Conservation (phyloP, 1,140 invertebrate genomes). For the Kradibia gibbosae region DNA sequence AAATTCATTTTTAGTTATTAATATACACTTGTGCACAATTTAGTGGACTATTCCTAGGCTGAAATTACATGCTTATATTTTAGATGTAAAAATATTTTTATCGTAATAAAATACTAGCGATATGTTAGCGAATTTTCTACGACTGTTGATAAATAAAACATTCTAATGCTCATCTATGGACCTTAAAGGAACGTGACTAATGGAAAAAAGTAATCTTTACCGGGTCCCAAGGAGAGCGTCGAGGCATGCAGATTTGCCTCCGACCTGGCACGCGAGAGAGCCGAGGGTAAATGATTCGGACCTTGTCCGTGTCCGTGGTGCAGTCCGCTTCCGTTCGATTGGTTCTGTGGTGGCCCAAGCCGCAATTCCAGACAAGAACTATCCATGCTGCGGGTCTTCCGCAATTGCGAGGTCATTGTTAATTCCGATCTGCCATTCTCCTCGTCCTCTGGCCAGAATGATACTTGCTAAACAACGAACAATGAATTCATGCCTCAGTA, state of each 20-base stretch:
- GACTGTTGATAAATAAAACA: too few species aligned
- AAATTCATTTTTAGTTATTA: too few species aligned
- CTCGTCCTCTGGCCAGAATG: constrained; percentile 84
- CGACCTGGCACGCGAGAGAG: constrained; percentile 85
- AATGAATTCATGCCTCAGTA: neutral
- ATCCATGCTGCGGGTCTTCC: constrained; percentile 91
- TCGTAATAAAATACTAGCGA: too few species aligned
- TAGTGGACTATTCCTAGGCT: too few species aligned
- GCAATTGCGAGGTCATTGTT: constrained; percentile 81
- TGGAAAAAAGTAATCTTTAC: too few species aligned
- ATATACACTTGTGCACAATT: too few species aligned
- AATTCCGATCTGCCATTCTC: constrained; percentile 72
- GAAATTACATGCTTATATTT: too few species aligned
- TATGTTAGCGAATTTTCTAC: too few species aligned
- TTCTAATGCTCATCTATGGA: too few species aligned
- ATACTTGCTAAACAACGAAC: constrained; percentile 77
- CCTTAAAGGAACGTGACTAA: too few species aligned
- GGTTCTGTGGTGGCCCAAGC: constrained; percentile 63
- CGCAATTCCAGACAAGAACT: constrained; percentile 88
- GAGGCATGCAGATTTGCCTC: constrained; percentile 87
- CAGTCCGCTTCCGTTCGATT: constrained; percentile 48
- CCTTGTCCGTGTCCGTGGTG: constrained; percentile 55
- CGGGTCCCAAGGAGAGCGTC: constrained; percentile 74
- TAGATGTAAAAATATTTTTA: too few species aligned
- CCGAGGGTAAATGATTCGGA: constrained; percentile 59